Base-by-base conservation (phyloP, 2,797 vertebrate species). In the Aldrovandia affinis region DNA sequence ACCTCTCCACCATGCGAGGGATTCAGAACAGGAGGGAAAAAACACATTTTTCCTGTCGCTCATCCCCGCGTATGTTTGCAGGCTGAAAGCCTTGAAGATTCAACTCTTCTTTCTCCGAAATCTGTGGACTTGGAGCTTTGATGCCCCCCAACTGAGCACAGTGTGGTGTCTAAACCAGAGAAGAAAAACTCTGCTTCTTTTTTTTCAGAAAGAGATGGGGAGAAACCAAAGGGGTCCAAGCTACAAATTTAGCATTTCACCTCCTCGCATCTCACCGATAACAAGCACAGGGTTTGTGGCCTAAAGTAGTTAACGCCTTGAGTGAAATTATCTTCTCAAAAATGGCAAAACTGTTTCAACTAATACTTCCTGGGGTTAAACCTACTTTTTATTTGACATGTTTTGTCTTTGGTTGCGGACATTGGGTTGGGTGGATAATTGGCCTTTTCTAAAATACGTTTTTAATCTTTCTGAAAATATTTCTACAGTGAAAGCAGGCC, bases 141-240 rank as follows among this genome's bases (percentile, higher is more conserved):
- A 96, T 95, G 95, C 94, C 95, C 96, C 96, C 96, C 96, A 93
- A 94, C 95, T 89, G 96, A 95, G 96, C 94, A 93, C 94, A 90
- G 94, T 94, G 86, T 89, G 93, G 89, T 94, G 94, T 96, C 96
- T 96, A 94, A 96, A 95, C 93, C 91, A 86, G 87, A 88, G 83
- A 93, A 93, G 89, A 94, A 95, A 95, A 95, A 94, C 93, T 93
- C 90, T 88, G 93, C 93, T 94, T 92, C 15, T 90, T 88, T 93
- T 93, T 94, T 93, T 91, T 92, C 33, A 90, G 90, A 91, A 89
- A 90, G 89, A 91, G 93, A 92, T 93, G 89, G 92, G 93, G 93
- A 86, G 87, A 88, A 84, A 88, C 88, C 87, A 88, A 87, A 86
- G 86, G 87, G 78, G 44, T 57, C 83, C 78, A 80, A 80, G 55